Conservation (phyloP, 2,797 vertebrate genomes). For the Lepilemur ruficaudatus region DNA sequence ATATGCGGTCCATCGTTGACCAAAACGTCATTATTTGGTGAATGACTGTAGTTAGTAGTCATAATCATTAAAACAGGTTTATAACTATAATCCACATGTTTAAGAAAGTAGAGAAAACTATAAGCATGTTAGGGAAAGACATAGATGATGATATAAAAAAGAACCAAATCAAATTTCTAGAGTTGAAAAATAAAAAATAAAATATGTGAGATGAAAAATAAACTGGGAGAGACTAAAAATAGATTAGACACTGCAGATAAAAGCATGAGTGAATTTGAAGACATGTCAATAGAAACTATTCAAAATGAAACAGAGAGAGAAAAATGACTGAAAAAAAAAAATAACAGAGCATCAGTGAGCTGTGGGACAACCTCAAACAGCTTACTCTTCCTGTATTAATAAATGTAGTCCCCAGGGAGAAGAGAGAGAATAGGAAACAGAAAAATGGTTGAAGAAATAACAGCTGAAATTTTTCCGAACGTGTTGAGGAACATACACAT, state of each 20-base stretch:
- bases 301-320: slow-evolving; percentile 17
- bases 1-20: not conserved
- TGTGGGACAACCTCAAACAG: not conserved
- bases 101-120: not conserved
- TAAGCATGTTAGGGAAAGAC: not conserved
- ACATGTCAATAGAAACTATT: not conserved
- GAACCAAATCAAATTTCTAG: not conserved
- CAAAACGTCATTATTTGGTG: not conserved
- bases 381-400: not conserved
- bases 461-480: not conserved
- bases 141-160: not conserved
- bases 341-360: not conserved
- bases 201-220: not conserved
- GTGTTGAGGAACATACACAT: not conserved
- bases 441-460: not conserved
- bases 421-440: not conserved
- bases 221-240: not conserved
- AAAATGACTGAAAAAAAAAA: not conserved
- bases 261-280: not conserved
- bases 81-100: not conserved
- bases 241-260: not conserved
- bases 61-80: not conserved
- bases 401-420: not conserved
- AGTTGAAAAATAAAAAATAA: not conserved
- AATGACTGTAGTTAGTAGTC: not conserved